These are phyloP conservation scores for Macrostomum lignano DNA, from an alignment of 1,140 invertebrate genomes.

Conservation along the genomic window DNA sequence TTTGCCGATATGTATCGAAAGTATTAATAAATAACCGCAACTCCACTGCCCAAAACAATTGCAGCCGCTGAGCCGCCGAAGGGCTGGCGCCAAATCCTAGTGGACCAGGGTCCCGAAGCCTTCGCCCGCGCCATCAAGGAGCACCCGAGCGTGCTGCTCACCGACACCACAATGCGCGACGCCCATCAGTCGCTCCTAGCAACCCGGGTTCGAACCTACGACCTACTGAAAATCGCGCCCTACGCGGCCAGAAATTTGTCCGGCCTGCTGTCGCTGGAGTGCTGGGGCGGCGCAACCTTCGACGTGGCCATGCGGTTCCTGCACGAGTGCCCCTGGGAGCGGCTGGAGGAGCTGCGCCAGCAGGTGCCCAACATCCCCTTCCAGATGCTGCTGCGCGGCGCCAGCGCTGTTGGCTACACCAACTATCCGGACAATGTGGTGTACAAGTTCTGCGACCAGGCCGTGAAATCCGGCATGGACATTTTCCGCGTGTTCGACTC, in stretches of 20 bases:
- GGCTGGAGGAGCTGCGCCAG: conserved; percentile 59
- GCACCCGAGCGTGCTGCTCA: conserved; percentile 46
- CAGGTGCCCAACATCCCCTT: conserved; percentile 91
- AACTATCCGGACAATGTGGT: conserved; percentile 97
- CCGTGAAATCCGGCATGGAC: conserved; percentile 84
- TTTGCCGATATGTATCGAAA: too few species aligned
- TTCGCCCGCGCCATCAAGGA: conserved; percentile 74
- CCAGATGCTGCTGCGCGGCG: conserved; percentile 87
- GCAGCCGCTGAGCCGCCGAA: conserved; percentile 41
- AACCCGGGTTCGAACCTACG: conserved; percentile 66
- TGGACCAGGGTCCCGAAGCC: conserved; percentile 57
- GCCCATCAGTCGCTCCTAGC: conserved; percentile 89
- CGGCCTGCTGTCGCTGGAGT: conserved; percentile 55
- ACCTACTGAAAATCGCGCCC: conserved; percentile 55
- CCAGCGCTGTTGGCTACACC: conserved; percentile 92
- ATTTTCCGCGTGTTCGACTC: conserved; percentile 95
- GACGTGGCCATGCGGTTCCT: conserved; percentile 82
- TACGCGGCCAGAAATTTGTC: conserved; percentile 73
- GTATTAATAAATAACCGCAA: too few species aligned
- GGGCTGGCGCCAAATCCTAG: conserved; percentile 55
- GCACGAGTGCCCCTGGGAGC: conserved; percentile 94
- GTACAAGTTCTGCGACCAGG: conserved; percentile 52
- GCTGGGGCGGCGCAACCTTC: conserved; percentile 95
- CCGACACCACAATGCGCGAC: conserved; percentile 83
- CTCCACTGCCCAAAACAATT: too few species aligned